A percentile compares a stretch with the other conserved stretches of the same genome.
Conservation (phyloP, 2,888 invertebrate species). For the Acheta domesticus region DNA sequence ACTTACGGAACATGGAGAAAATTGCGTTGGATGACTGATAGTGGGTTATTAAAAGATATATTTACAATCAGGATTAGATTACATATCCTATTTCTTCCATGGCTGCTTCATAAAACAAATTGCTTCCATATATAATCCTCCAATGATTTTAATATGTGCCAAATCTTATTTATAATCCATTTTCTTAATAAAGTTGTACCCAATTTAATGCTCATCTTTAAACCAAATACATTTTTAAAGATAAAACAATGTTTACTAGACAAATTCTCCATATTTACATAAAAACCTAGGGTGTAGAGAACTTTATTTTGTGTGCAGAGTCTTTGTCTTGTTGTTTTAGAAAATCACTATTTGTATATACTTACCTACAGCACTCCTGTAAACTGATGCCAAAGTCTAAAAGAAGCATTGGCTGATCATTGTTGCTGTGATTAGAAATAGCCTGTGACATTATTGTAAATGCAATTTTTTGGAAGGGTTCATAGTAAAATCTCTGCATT, state of each 20-base stretch:
- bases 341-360: slow-evolving; percentile 30
- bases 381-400: slow-evolving; percentile 30
- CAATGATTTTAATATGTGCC: slow-evolving; percentile 34
- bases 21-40: slow-evolving; percentile 3
- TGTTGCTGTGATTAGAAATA: slow-evolving; percentile 37
- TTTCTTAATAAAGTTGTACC: slow-evolving; percentile 31
- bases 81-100: slow-evolving; percentile 33
- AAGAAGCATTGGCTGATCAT: slow-evolving; percentile 33
- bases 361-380: slow-evolving; percentile 31
- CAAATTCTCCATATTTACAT: slow-evolving; percentile 18
- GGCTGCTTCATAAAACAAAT: slow-evolving; percentile 12
- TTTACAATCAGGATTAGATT: slow-evolving; percentile 10
- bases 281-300: slow-evolving; percentile 20
- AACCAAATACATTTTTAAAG: slow-evolving; percentile 23
- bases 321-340: slow-evolving; percentile 37
- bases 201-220: slow-evolving; percentile 35
- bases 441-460: slow-evolving; percentile 26
- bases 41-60: not conserved
- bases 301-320: slow-evolving; percentile 35
- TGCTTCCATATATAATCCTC: slow-evolving; percentile 28
- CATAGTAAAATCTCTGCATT: slow-evolving; percentile 19
- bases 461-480: slow-evolving; percentile 18
- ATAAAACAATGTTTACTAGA: slow-evolving; percentile 20
- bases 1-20: not conserved
- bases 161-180: slow-evolving; percentile 32